phyloP scores from a whole-genome alignment of 2,113 vertebrate genomes.

The Carlito syrichta region DNA sequence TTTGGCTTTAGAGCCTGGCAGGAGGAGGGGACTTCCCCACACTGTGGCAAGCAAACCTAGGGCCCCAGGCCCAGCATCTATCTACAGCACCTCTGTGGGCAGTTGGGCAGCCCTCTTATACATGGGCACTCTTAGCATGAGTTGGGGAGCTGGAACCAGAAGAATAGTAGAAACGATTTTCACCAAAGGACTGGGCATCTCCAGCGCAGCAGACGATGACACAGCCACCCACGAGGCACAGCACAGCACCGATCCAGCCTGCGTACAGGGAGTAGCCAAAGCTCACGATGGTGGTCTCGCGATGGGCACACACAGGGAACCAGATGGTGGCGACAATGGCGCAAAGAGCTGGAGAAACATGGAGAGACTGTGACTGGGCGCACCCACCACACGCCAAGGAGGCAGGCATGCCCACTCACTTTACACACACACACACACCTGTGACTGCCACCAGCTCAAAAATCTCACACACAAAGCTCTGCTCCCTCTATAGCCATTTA shows the following conservation, averaged over 20 bases:
- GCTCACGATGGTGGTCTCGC: constrained; percentile 90
- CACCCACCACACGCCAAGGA: rapidly evolving
- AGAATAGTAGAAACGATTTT: constrained; percentile 95
- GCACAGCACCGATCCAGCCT: constrained; percentile 92
- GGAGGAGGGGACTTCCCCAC: not conserved
- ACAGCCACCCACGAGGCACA: constrained; percentile 90
- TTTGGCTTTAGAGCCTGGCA: constrained; percentile 69
- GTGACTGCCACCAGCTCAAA: not conserved
- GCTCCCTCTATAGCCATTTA: not conserved
- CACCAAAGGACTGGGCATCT: constrained; percentile 85
- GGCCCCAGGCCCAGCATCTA: constrained; percentile 58
- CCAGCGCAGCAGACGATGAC: constrained; percentile 89
- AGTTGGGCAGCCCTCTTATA: constrained; percentile 79
- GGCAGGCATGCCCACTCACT: too few relatives aligned
- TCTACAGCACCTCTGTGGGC: constrained; percentile 62
- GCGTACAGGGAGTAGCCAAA: constrained; percentile 95
- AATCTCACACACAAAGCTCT: not conserved
- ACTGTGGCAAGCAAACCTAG: constrained; percentile 47
- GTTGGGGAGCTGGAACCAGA: constrained; percentile 89
- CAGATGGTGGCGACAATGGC: constrained; percentile 91
- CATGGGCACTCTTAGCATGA: constrained; percentile 93
- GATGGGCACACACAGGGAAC: constrained; percentile 93
- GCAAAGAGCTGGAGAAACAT: constrained; percentile 85
- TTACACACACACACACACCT: rapidly evolving
- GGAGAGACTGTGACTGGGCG: not conserved